Conservation (phyloP, 2,888 invertebrate genomes). For the Lydus trimaculatus region DNA sequence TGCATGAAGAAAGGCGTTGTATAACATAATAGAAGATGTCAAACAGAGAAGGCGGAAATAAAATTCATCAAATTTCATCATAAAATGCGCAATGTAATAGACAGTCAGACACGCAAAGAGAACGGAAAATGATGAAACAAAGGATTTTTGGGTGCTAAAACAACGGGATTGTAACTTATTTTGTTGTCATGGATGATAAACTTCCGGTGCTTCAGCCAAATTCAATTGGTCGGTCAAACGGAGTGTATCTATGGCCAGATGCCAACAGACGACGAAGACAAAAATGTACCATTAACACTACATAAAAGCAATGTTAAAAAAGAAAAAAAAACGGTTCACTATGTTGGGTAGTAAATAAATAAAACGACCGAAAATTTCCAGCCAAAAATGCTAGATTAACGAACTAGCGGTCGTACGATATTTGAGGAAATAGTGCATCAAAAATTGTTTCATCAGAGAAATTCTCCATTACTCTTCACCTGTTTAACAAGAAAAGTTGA, state of each 20-base stretch:
- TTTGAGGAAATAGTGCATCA: too few relatives aligned
- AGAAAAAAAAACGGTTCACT: background rate
- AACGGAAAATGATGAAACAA: background rate
- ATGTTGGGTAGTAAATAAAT: background rate
- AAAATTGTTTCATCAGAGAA: too few relatives aligned
- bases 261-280: conserved; percentile 1
- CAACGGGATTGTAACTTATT: background rate
- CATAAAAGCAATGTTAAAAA: background rate
- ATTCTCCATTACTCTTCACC: conserved; percentile 17
- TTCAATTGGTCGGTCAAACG: conserved; percentile 5
- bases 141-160: background rate
- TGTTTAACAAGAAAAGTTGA: conserved; percentile 20
- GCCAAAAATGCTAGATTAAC: too few relatives aligned
- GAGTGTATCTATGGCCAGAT: background rate
- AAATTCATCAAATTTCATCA: background rate
- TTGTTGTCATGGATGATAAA: conserved; percentile 9
- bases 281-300: background rate
- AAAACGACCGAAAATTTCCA: too few relatives aligned
- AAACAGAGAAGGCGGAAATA: background rate
- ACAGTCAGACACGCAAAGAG: background rate
- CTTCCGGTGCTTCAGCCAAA: conserved; percentile 2
- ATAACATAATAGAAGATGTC: background rate
- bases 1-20: background rate
- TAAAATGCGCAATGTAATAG: background rate
- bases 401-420: too few relatives aligned